phyloP scores from a whole-genome alignment of 2,797 vertebrate genomes.

The Carcharodon carcharias region DNA sequence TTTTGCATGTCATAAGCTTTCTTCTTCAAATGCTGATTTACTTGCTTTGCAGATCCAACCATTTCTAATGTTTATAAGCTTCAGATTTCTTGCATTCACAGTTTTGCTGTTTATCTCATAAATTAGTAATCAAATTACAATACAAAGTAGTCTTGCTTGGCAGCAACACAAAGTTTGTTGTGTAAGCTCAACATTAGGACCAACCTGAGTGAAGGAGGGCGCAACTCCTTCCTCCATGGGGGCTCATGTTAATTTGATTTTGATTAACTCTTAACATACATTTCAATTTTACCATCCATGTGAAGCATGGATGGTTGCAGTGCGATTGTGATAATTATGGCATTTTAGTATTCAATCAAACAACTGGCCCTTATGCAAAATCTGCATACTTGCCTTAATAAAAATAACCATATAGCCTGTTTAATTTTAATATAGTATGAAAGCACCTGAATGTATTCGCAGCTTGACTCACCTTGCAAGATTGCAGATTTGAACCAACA shows the following conservation, averaged over 20 bases:
- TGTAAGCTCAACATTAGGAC: background rate
- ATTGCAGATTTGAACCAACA: slow-evolving; percentile 33
- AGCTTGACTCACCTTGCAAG: slow-evolving; percentile 37
- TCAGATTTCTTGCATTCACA: background rate
- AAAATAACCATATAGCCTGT: background rate
- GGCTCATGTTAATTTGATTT: background rate
- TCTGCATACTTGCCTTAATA: too few species aligned
- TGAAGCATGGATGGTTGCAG: too few species aligned
- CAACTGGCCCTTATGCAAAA: background rate
- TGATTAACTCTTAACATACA: background rate
- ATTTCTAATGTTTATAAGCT: background rate
- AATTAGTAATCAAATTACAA: background rate
- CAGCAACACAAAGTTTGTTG: background rate
- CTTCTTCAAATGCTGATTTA: background rate
- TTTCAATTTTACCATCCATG: background rate
- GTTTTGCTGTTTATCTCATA: background rate
- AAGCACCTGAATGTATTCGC: slow-evolving; percentile 34
- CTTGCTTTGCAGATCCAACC: background rate
- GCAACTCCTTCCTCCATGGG: background rate
- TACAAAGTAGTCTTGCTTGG: background rate
- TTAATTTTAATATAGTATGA: background rate
- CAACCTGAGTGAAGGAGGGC: background rate
- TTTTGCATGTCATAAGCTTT: background rate
- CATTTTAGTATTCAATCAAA: background rate
- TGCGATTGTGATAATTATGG: background rate